Evolutionary conservation across 2,797 vertebrate genomes (phyloP).

Genomic region (Syndactyla subalaris): DNA sequence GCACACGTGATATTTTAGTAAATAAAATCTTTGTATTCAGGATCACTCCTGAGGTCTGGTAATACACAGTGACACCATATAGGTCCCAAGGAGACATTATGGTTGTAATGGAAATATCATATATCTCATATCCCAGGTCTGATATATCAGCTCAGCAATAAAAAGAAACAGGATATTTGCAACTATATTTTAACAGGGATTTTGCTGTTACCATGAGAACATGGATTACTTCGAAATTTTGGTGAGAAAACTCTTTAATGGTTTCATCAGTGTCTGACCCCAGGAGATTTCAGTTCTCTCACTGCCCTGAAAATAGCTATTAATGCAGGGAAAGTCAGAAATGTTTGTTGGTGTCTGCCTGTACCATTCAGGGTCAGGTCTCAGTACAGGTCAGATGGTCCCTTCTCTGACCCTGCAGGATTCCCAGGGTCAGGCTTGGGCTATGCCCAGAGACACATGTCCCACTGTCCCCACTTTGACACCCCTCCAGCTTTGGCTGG

Average conservation of each 20-base stretch:
- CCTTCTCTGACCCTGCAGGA: not conserved
- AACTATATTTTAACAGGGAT: constrained; percentile 64
- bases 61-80: constrained; percentile 43
- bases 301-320: not conserved
- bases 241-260: constrained; percentile 66
- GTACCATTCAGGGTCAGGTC: not conserved
- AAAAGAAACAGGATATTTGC: constrained; percentile 74
- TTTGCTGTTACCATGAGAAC: constrained; percentile 70
- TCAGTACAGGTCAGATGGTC: not conserved
- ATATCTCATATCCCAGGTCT: constrained; percentile 57
- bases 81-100: constrained; percentile 54
- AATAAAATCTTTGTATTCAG: constrained; percentile 29
- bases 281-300: constrained; percentile 9
- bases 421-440: not conserved
- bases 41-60: constrained; percentile 15
- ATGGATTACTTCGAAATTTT: constrained; percentile 61
- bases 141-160: constrained; percentile 65
- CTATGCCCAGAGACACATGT: not conserved
- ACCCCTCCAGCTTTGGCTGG: not conserved
- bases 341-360: not conserved
- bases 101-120: constrained; percentile 69
- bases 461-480: not conserved
- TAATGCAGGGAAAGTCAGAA: constrained; percentile 39
- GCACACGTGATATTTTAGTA: not conserved
- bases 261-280: constrained; percentile 50